Evolutionary conservation across 2,888 invertebrate genomes (phyloP).

Genomic region (Tiliacea aurago): DNA sequence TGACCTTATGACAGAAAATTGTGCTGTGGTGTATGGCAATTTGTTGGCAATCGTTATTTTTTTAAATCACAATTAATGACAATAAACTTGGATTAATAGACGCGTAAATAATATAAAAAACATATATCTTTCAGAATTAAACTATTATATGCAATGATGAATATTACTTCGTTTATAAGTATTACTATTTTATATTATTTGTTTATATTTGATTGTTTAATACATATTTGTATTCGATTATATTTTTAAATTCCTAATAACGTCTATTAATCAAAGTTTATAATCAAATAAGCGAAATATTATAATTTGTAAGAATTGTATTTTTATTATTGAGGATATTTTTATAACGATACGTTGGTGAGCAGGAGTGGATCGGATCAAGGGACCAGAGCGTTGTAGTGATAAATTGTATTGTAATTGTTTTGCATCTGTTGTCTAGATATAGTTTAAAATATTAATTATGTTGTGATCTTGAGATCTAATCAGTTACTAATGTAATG

Average conservation of each 20-base stretch:
- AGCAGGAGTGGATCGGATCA: constrained; percentile 69
- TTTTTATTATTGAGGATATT: constrained; percentile 65
- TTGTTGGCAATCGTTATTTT: constrained; percentile 23
- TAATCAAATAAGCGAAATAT: constrained; percentile 37
- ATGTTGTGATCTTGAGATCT: constrained; percentile 83
- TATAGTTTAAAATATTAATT: constrained; percentile 74
- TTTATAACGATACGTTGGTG: constrained; percentile 74
- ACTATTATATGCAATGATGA: background rate
- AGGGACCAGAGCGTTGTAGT: constrained; percentile 84
- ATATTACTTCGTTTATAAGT: constrained; percentile 1
- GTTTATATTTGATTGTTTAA: background rate
- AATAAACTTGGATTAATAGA: constrained; percentile 29
- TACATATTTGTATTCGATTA: constrained; percentile 14
- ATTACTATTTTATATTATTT: constrained; percentile 1
- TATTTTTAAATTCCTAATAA: background rate
- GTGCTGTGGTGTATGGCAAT: constrained; percentile 12
- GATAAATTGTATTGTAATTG: constrained; percentile 69
- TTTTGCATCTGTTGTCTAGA: constrained; percentile 73
- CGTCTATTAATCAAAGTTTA: constrained; percentile 36
- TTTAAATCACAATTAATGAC: constrained; percentile 20
- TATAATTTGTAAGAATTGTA: constrained; percentile 59
- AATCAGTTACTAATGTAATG: constrained; percentile 81
- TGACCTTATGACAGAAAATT: constrained; percentile 40
- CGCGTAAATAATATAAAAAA: background rate
- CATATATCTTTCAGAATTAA: background rate